Evolutionary conservation across 1,140 invertebrate genomes (phyloP), one percentile per base, ranked within the genome.

Genomic region (Pinna nobilis): DNA sequence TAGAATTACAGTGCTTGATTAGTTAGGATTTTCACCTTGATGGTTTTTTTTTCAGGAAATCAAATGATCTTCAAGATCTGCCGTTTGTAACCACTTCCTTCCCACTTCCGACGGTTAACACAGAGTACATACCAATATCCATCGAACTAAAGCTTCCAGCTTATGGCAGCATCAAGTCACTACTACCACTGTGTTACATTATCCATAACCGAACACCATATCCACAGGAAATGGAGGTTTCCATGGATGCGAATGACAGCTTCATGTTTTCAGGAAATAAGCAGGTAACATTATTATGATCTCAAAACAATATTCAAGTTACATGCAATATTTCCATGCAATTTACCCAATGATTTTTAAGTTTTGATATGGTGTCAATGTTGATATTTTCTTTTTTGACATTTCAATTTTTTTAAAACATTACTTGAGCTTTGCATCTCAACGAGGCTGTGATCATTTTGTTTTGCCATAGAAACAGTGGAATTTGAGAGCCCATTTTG

Each of bases 211-310:
- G 92, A 70, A 94, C 94, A 0, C 89, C 91, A 30, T 91, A 91
- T 71, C 92, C 95, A 11, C 91, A 95, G 55, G 93, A 94, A 57
- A 88, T 97, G 13, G 92, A 92, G 70, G 85, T 96, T 15, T 92
- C 90, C 63, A 93, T 97, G 89, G 94, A 96, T 77, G 92, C 93
- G 1, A 94, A 92, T 77, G 95, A 97, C 86, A 93, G 92, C 13
- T 97, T 97, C 83, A 96, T 97, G 94, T 97, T 95, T 90, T 92
- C 95, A 78, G 96, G 96, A 3, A 94, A 96, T 78, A 96, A 95
- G 90, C 94, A 96, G 89, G 93, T 95, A 87, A 37, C 20, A 6
- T 55, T 28, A n/a, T n/a, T n/a, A n/a, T n/a, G n/a, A n/a, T n/a
- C n/a, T n/a, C n/a, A n/a, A 51, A 28, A 9, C 28, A 23, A 11